Conservation (phyloP, 2,797 vertebrate species). For the Chrosomus eos region DNA sequence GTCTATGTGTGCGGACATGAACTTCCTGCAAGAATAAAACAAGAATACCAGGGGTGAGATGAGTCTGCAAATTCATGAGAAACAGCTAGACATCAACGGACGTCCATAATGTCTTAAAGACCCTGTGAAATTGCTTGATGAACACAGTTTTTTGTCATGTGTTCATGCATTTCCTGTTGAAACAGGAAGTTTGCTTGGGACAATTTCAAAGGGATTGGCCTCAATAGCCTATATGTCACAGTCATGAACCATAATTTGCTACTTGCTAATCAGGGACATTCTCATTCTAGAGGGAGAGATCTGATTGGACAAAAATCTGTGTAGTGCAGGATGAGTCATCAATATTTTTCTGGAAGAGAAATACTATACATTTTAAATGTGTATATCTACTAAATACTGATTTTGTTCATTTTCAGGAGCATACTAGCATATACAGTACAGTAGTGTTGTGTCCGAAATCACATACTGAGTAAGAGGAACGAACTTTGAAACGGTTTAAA, state of each 20-base stretch:
- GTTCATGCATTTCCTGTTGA: background rate
- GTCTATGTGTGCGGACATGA: conserved; percentile 51
- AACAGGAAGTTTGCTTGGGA: background rate
- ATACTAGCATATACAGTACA: background rate
- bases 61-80: conserved; percentile 39
- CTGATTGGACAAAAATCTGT: background rate
- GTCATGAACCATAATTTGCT: background rate
- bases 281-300: background rate
- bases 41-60: conserved; percentile 30
- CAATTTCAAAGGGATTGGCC: background rate
- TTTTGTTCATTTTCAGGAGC: background rate
- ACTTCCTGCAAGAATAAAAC: conserved; percentile 43
- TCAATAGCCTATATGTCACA: background rate
- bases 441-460: background rate
- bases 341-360: background rate
- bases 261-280: background rate
- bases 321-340: background rate
- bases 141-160: background rate
- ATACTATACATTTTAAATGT: background rate
- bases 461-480: background rate
- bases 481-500: background rate
- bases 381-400: background rate
- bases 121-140: conserved; percentile 6
- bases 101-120: background rate
- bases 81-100: background rate